Conservation (phyloP, 92 coral and sea anemone species). For the Metridium senile region DNA sequence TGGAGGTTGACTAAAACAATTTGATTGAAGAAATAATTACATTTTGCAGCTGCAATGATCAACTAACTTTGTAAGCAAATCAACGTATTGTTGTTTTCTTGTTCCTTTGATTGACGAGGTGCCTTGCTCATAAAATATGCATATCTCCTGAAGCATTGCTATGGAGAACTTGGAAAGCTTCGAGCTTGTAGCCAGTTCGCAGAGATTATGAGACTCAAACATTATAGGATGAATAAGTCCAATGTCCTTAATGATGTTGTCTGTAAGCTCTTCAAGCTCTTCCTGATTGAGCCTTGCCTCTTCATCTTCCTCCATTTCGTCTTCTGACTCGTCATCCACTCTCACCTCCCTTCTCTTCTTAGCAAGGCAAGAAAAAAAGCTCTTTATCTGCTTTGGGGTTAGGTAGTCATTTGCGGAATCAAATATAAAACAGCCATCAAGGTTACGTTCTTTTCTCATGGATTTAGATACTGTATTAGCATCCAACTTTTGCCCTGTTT, state of each 20-base stretch:
- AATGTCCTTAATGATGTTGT: constrained; percentile 28
- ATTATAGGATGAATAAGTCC: constrained; percentile 40
- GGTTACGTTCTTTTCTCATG: constrained; percentile 30
- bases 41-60: constrained; percentile 34
- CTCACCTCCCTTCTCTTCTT: not conserved
- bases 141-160: constrained; percentile 36
- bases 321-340: not conserved
- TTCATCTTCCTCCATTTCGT: not conserved
- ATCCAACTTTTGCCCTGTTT: constrained; percentile 57
- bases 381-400: constrained; percentile 9
- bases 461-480: constrained; percentile 26
- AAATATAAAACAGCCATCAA: constrained; percentile 12
- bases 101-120: constrained; percentile 24
- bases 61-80: constrained; percentile 18
- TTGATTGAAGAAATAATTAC: no score
- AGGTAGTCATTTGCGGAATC: constrained; percentile 8
- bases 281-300: constrained; percentile 17
- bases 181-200: constrained; percentile 33
- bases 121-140: constrained; percentile 32
- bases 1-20: no score
- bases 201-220: constrained; percentile 42
- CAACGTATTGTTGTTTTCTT: constrained; percentile 36
- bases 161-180: constrained; percentile 43
- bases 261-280: constrained; percentile 11
- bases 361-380: constrained; percentile 27